phyloP scores from a whole-genome alignment of 2,888 invertebrate species.

The Clistopyga incitator region DNA sequence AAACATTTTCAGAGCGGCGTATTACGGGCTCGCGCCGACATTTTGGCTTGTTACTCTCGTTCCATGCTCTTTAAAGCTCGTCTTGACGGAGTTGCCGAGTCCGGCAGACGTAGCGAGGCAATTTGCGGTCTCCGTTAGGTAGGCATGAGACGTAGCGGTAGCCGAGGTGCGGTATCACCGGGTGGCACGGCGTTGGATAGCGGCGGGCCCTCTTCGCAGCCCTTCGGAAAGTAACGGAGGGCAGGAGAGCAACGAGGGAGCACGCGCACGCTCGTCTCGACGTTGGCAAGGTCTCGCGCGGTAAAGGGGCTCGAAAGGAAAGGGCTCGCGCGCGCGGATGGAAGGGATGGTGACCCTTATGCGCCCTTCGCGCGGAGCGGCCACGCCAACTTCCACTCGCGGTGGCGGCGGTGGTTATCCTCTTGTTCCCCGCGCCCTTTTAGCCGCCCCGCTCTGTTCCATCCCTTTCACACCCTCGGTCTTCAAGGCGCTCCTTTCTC shows the following conservation, averaged over 20 bases:
- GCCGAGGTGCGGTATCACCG: constrained; percentile 76
- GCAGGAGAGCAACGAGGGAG: constrained; percentile 26
- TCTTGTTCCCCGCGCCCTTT: constrained; percentile 51
- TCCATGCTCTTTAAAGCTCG: constrained; percentile 42
- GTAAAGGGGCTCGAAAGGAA: constrained; percentile 33
- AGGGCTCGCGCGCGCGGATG: constrained; percentile 6
- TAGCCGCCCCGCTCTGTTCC: constrained; percentile 42
- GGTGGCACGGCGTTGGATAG: constrained; percentile 73
- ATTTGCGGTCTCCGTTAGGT: constrained; percentile 70
- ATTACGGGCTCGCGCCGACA: background rate
- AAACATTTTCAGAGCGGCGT: background rate
- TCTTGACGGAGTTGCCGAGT: constrained; percentile 70
- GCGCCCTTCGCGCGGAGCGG: constrained; percentile 6
- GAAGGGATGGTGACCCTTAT: constrained; percentile 42
- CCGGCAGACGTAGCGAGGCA: constrained; percentile 76
- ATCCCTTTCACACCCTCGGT: constrained; percentile 29
- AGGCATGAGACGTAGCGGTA: constrained; percentile 65
- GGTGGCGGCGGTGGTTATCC: constrained; percentile 25
- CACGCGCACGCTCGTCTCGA: constrained; percentile 67
- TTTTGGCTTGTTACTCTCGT: constrained; percentile 53
- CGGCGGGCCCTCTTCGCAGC: constrained; percentile 64
- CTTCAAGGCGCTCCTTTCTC: constrained; percentile 42
- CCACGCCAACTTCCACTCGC: constrained; percentile 41
- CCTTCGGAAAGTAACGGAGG: constrained; percentile 43
- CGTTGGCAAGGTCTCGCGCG: constrained; percentile 64